Conservation (phyloP, 2,888 invertebrate species). For the Hesperia comma region DNA sequence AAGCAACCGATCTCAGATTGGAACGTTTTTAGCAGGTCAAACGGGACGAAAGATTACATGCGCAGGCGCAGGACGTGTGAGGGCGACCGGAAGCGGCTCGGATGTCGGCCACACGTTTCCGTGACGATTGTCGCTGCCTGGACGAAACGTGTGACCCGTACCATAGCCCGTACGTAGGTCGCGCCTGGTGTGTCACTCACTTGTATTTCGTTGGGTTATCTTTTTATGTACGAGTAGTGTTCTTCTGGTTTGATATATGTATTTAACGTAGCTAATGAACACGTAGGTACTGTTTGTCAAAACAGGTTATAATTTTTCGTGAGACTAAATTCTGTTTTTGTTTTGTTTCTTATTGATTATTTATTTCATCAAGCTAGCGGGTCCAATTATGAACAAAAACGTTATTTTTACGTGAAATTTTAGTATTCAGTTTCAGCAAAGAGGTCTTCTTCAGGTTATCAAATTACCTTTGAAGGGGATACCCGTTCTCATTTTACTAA, state of each 20-base stretch:
- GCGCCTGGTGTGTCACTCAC: neutral
- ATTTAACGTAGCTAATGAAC: neutral
- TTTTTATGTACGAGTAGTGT: neutral
- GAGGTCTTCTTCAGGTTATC: too few species aligned
- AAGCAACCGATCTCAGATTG: neutral
- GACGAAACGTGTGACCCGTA: conserved; percentile 7
- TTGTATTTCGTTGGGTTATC: neutral
- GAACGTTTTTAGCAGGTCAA: conserved; percentile 1
- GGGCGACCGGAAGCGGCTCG: conserved; percentile 30
- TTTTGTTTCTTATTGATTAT: too few species aligned
- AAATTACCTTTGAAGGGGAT: too few species aligned
- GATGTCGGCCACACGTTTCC: conserved; percentile 28
- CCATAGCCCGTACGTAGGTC: conserved; percentile 8
- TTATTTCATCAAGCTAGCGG: too few species aligned
- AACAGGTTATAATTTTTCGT: neutral
- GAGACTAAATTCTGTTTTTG: too few species aligned
- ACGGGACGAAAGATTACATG: neutral
- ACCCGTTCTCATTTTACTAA: too few species aligned
- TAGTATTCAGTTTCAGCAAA: too few species aligned
- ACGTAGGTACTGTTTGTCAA: neutral
- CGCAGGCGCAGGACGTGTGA: conserved; percentile 28
- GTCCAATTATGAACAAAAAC: too few species aligned
- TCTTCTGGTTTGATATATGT: neutral
- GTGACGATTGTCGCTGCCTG: conserved; percentile 15
- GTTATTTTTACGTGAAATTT: too few species aligned